phyloP scores from a whole-genome alignment of 2,888 invertebrate genomes.

The Julus scanicus region DNA sequence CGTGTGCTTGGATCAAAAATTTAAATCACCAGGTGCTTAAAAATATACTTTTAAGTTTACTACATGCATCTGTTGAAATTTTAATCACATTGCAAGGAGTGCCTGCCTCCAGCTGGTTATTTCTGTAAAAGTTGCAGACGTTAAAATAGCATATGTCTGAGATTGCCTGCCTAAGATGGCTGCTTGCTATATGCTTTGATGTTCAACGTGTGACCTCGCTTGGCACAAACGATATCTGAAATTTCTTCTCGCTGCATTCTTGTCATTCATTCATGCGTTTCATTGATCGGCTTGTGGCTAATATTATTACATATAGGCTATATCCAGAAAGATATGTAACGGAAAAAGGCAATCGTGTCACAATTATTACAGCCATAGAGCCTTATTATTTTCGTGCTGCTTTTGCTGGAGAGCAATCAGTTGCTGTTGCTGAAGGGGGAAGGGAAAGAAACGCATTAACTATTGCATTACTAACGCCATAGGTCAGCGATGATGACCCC shows the following conservation, averaged over 20 bases:
- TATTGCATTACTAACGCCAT: slow-evolving; percentile 21
- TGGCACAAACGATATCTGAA: neutral
- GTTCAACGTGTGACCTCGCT: slow-evolving; percentile 6
- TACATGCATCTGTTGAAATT: neutral
- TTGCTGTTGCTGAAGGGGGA: slow-evolving; percentile 26
- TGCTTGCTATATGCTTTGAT: neutral
- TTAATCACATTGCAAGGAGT: neutral
- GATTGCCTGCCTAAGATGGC: neutral
- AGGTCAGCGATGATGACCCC: slow-evolving; percentile 17
- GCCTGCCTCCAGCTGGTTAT: neutral
- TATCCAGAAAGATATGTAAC: slow-evolving; percentile 22
- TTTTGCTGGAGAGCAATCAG: slow-evolving; percentile 22
- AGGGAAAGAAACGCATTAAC: slow-evolving; percentile 27
- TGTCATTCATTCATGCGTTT: slow-evolving; percentile 28
- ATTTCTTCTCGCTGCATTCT: slow-evolving; percentile 27
- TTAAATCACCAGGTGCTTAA: no score
- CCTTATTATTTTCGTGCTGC: slow-evolving; percentile 10
- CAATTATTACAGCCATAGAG: slow-evolving; percentile 21
- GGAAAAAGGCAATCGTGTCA: slow-evolving; percentile 27
- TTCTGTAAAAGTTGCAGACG: neutral
- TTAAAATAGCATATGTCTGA: neutral
- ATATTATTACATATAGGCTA: slow-evolving; percentile 30
- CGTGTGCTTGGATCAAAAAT: no score
- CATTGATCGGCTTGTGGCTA: slow-evolving; percentile 26
- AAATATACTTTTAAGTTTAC: neutral